phyloP scores from a whole-genome alignment of 1,140 invertebrate species.

The Zaprionus gabonicus region DNA sequence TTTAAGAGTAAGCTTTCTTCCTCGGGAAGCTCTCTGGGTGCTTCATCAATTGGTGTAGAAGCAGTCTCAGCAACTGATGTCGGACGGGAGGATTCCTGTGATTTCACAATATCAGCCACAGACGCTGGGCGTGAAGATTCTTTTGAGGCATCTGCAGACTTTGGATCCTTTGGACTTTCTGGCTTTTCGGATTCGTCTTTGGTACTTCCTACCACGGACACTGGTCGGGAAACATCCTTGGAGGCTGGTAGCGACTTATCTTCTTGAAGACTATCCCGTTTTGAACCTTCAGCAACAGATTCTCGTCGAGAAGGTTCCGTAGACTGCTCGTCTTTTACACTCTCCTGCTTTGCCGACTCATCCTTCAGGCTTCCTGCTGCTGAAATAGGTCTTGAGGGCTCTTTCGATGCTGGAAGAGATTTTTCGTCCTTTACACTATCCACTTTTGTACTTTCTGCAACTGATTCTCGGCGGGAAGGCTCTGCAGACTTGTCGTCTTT shows the following conservation, averaged over 20 bases:
- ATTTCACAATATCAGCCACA: slow-evolving; percentile 28
- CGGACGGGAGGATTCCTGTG: slow-evolving; percentile 45
- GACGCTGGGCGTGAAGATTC: slow-evolving; percentile 51
- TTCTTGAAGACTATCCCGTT: neutral
- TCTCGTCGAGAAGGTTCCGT: slow-evolving; percentile 38
- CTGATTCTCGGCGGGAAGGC: slow-evolving; percentile 21
- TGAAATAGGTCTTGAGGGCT: slow-evolving; percentile 21
- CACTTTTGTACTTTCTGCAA: slow-evolving; percentile 11
- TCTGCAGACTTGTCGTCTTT: slow-evolving; percentile 42
- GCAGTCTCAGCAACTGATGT: slow-evolving; percentile 61
- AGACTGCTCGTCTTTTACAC: slow-evolving; percentile 28
- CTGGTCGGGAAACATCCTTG: slow-evolving; percentile 36
- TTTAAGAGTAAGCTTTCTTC: slow-evolving; percentile 15
- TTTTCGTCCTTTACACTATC: slow-evolving; percentile 47
- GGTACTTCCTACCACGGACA: slow-evolving; percentile 42
- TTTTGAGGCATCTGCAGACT: slow-evolving; percentile 40
- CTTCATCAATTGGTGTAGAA: slow-evolving; percentile 72
- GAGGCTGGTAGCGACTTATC: slow-evolving; percentile 23
- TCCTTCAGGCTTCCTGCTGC: slow-evolving; percentile 33
- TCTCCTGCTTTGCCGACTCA: slow-evolving; percentile 20
- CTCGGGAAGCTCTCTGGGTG: slow-evolving; percentile 36
- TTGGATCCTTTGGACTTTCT: slow-evolving; percentile 32
- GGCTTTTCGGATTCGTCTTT: slow-evolving; percentile 13
- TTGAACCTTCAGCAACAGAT: slow-evolving; percentile 29
- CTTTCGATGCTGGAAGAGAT: slow-evolving; percentile 30